Base-by-base conservation (phyloP, 1,140 invertebrate species). In the Nixonia krombeini region DNA sequence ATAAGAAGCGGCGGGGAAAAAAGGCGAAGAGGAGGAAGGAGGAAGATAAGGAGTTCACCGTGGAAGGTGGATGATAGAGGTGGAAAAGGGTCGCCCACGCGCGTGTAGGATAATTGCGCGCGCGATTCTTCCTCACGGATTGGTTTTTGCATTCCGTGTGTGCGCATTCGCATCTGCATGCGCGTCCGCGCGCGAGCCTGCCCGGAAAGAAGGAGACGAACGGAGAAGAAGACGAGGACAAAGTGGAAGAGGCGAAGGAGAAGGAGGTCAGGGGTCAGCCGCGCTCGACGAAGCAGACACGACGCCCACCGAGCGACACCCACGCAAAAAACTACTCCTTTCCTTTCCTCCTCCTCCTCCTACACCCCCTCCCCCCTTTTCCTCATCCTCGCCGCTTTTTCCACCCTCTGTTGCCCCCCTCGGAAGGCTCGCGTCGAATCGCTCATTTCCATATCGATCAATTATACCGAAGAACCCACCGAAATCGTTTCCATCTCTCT, bases 91-190 rank as follows among this genome's bases (percentile, higher is more conserved):
- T 79, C 77, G 74, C 80, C 77, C 74, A 84, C 83, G 80, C 79
- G 73, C 75, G 78, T 81, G 81, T 81, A 83, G 81, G 81, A 85
- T 85, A 84, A 85, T 85, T 85, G 83, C 80, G 80, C 79, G 77
- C 78, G 74, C 72, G 76, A 72, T 76, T 80, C 75, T 74, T 70
- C 52, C 59, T 66, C 58, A 66, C 62, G 62, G 61, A 50, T 66
- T 65, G 49, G 70, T 62, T 72, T 72, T 62, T 65, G 63, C 61
- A 61, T 67, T 66, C 51, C 55, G 59, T 68, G 59, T 73, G 62
- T 57, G 56, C 58, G 50, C 68, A 56, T 75, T 79, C 51, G 75
- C 72, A 78, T 80, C 76, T 74, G 75, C 72, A 74, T 75, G 74
- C 63, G 71, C 52, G 46, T 63, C 64, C 53, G 52, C 41, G 61